Evolutionary conservation across 2,113 vertebrate species (phyloP).

Genomic region (Podarcis raffonei): DNA sequence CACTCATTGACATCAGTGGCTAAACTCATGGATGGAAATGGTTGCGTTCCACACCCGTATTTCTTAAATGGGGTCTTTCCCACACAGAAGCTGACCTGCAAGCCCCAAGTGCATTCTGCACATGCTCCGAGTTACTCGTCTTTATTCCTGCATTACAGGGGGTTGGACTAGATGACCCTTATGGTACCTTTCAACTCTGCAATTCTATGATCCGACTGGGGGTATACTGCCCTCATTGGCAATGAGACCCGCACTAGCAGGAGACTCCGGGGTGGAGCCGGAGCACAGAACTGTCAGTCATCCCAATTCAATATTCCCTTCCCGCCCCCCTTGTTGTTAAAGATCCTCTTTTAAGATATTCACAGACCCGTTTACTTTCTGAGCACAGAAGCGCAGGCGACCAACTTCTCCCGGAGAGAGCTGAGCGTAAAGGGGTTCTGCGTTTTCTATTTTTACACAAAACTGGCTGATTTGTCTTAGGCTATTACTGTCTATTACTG

Average conservation of each 20-base stretch:
- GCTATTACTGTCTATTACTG: conserved; percentile 98
- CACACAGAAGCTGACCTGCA: too few species aligned
- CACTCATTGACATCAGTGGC: neutral
- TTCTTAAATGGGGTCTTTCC: neutral
- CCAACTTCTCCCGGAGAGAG: conserved; percentile 63
- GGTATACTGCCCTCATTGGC: neutral
- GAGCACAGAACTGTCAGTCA: neutral
- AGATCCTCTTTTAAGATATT: conserved; percentile 41
- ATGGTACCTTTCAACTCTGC: too few species aligned
- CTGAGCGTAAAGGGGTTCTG: conserved; percentile 68
- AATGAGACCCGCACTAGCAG: neutral
- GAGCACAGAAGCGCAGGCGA: neutral
- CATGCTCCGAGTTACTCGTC: neutral
- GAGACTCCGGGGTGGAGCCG: neutral
- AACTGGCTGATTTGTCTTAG: conserved; percentile 98
- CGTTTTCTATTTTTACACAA: conserved; percentile 92
- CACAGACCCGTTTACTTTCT: conserved; percentile 33
- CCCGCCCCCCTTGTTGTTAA: neutral
- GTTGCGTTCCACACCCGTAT: neutral
- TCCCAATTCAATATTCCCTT: neutral
- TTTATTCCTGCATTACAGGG: neutral
- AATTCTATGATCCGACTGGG: too few species aligned
- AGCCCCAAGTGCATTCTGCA: neutral
- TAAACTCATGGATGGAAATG: neutral
- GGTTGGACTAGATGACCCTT: too few species aligned